Evolutionary conservation across 2,113 vertebrate species (phyloP).

Genomic region (Panthera tigris): DNA sequence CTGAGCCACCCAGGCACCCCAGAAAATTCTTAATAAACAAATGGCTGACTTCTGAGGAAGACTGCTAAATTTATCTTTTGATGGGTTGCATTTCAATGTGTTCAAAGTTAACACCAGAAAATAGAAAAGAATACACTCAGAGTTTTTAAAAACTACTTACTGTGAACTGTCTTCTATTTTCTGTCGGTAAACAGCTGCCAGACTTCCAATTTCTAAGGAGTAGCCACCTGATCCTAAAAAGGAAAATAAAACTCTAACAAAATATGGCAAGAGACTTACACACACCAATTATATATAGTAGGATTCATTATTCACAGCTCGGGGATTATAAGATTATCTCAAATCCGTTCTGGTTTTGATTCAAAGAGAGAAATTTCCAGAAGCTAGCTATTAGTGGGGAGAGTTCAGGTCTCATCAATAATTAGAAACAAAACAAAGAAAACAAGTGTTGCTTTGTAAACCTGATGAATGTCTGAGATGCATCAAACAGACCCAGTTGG

Average conservation of each 20-base stretch:
- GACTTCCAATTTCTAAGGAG: constrained; percentile 85
- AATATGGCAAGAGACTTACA: not conserved
- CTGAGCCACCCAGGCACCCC: too few relatives aligned
- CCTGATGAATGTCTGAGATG: not conserved
- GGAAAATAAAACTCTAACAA: constrained; percentile 69
- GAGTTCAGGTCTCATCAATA: constrained; percentile 25
- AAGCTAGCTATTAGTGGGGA: not conserved
- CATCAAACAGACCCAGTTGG: not conserved
- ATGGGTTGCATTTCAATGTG: not conserved
- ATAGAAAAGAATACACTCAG: not conserved
- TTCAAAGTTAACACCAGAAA: not conserved
- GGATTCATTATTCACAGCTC: not conserved
- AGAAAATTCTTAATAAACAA: constrained; percentile 9
- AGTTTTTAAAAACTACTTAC: constrained; percentile 83
- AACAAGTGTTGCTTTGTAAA: not conserved
- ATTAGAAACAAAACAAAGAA: constrained; percentile 15
- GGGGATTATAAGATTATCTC: not conserved
- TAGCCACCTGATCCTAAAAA: constrained; percentile 84
- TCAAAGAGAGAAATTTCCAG: constrained; percentile 31
- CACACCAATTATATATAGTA: constrained; percentile 28
- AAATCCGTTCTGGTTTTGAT: constrained; percentile 32
- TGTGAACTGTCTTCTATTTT: constrained; percentile 84
- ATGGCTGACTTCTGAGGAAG: not conserved
- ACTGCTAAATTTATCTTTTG: not conserved
- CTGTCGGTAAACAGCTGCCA: constrained; percentile 84